These are phyloP conservation scores for Balearica regulorum DNA, from an alignment of 2,797 vertebrate genomes.

Conservation along the genomic window DNA sequence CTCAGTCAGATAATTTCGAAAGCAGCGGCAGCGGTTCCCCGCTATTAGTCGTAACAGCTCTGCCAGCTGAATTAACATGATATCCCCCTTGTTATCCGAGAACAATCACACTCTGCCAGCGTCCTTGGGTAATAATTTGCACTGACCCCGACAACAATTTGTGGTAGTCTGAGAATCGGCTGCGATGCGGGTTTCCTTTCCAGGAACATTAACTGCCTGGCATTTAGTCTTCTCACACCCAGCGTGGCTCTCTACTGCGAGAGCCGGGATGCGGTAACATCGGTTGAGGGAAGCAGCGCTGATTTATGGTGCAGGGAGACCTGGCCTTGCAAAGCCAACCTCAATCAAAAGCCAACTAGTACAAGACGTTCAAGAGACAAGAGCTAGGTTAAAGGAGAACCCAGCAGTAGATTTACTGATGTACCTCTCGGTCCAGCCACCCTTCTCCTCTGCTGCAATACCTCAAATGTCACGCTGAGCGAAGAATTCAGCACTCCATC, in stretches of 20 bases:
- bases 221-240: not conserved
- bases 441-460: not conserved
- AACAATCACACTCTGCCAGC: not conserved
- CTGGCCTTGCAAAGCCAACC: not conserved
- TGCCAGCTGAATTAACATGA: not conserved
- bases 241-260: not conserved
- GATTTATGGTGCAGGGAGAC: not conserved
- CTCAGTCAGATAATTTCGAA: not conserved
- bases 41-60: not conserved
- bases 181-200: not conserved
- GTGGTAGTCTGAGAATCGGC: not conserved
- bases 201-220: not conserved
- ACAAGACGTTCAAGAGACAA: fast-evolving
- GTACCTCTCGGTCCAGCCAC: not conserved
- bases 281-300: fast-evolving
- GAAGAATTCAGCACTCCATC: not conserved
- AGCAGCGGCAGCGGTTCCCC: not conserved
- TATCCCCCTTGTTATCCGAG: not conserved
- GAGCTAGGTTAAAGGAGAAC: not conserved
- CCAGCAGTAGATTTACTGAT: not conserved
- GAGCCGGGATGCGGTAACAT: not conserved
- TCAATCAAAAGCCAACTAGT: not conserved
- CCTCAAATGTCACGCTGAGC: not conserved
- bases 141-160: not conserved
- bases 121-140: not conserved